Conservation (phyloP, 1,140 invertebrate genomes). For the Tetramorium parvispinum region DNA sequence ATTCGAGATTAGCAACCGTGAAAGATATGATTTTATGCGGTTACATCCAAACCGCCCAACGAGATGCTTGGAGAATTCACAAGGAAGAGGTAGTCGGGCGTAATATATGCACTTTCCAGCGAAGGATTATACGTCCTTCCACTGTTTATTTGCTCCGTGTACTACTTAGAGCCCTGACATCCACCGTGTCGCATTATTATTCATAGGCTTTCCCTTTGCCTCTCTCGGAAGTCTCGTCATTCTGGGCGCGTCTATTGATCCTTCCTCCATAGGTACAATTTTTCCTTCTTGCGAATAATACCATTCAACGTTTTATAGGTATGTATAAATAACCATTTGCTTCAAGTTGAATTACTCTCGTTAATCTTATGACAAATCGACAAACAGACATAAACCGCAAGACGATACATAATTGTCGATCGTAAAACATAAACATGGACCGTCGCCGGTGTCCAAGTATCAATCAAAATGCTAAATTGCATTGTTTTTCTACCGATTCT, state of each 20-base stretch:
- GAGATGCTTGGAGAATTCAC: slow-evolving; percentile 3
- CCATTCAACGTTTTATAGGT: not conserved
- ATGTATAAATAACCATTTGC: slow-evolving; percentile 22
- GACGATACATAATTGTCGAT: slow-evolving; percentile 24
- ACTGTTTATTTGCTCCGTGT: slow-evolving; percentile 54
- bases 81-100: slow-evolving; percentile 26
- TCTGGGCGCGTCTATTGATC: slow-evolving; percentile 43
- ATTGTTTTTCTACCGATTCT: not conserved
- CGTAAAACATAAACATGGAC: slow-evolving; percentile 1
- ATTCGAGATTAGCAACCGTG: slow-evolving; percentile 64
- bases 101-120: slow-evolving; percentile 41
- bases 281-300: slow-evolving; percentile 24
- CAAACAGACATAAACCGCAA: not conserved
- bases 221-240: slow-evolving; percentile 30
- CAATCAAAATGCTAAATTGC: not conserved
- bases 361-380: slow-evolving; percentile 7
- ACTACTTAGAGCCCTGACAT: slow-evolving; percentile 63
- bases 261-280: not conserved
- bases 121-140: slow-evolving; percentile 59
- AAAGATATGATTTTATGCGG: slow-evolving; percentile 65
- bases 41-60: not conserved
- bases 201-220: slow-evolving; percentile 56
- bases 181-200: slow-evolving; percentile 70
- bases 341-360: not conserved
- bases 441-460: not conserved